Conservation (phyloP, 2,888 invertebrate genomes). For the Synergus japonicus region DNA sequence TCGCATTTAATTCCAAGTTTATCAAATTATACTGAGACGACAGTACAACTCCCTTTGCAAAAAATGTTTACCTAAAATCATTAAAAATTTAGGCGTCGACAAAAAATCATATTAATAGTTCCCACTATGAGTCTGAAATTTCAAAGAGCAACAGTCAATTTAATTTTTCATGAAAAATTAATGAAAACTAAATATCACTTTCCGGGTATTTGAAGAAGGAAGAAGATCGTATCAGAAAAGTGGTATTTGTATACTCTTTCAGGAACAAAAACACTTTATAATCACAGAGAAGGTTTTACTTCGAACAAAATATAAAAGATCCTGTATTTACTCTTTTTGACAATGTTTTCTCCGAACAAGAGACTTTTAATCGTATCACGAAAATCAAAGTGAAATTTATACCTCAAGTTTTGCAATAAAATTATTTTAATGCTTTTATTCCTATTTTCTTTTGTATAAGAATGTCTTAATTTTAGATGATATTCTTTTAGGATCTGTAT, state of each 20-base stretch:
- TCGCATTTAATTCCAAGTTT: background rate
- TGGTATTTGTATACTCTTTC: background rate
- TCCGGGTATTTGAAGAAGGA: background rate
- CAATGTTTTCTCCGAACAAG: background rate
- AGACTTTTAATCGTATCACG: background rate
- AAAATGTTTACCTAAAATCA: no score
- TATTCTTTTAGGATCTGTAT: background rate
- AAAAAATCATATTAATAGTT: conserved; percentile 16
- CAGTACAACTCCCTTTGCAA: background rate
- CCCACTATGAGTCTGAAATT: conserved; percentile 6
- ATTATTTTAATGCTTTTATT: no score
- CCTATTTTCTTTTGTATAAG: conserved; percentile 8
- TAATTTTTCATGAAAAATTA: conserved; percentile 13
- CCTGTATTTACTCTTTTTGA: background rate
- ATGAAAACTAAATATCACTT: background rate
- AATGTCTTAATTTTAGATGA: conserved; percentile 42
- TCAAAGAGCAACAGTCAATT: background rate
- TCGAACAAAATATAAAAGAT: background rate
- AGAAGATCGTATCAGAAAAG: background rate
- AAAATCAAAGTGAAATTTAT: background rate
- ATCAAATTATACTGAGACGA: background rate
- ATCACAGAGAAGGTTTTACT: background rate
- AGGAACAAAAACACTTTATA: background rate
- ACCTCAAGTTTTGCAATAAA: conserved; percentile 1
- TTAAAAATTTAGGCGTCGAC: background rate